Evolutionary conservation across 2,113 vertebrate species (phyloP), one percentile per base, ranked within the genome.

Genomic region (Psittacara wagleri): DNA sequence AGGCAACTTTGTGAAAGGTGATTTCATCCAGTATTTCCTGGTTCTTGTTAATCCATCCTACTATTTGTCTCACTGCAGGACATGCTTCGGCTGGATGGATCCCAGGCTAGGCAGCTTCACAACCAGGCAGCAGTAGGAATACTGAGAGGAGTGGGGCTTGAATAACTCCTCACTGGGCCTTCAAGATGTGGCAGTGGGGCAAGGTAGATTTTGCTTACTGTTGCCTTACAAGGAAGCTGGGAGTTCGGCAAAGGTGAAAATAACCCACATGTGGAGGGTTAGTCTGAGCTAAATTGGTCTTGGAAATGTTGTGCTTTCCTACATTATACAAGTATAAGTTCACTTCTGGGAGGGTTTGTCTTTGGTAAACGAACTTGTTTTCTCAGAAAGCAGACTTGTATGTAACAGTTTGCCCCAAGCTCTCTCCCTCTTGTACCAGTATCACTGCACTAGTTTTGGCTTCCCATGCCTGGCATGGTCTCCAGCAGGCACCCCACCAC

Each of bases 1-100:
- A 41, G n/a, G 4, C 52, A 63, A n/a, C 22, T 23, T 0, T 2
- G 16, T 2, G 13, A 88, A 35, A 72, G 4, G 33, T 0, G 1
- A 11, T 49, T 79, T 83, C 27, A 49, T 8, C 27, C 11, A 17
- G 20, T 43, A 52, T 37, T 52, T 62, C n/a, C 43, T 63, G n/a
- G 10, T 43, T 33, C 33, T 75, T 75, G 15, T 54, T 59, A 70
- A 82, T 54, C 10, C 29, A 29, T 41, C 39, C 49, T 44, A 7
- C 16, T 72, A 72, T 59, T 69, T 33, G 48, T 51, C 17, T 79
- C 3, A 8, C 3, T 63, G 28, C 27, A 75, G 43, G 28, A n/a
- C 4, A 1, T 61, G 3, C 14, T 62, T 76, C 29, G 33, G 3
- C 28, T 31, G 23, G 20, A 27, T 51, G 31, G 18, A 31, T 29